These are phyloP conservation scores for Netelia fuscicornis DNA, from an alignment of 2,888 invertebrate species.

Conservation along the genomic window DNA sequence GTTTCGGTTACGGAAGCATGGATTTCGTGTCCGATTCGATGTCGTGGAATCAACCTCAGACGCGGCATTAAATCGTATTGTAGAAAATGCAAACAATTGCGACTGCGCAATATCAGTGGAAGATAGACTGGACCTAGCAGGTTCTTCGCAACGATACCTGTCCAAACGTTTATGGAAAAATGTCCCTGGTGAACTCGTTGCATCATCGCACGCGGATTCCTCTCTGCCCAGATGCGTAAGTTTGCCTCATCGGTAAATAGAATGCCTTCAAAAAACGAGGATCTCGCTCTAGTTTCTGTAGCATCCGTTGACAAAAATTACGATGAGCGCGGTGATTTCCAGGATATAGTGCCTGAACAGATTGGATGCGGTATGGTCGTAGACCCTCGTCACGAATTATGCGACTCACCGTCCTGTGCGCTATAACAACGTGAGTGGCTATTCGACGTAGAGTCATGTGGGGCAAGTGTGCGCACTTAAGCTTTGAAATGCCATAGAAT, in stretches of 20 bases:
- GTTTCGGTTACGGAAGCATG: slow-evolving; percentile 65
- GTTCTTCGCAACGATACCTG: slow-evolving; percentile 63
- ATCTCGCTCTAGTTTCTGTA: slow-evolving; percentile 41
- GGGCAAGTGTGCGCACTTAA: too few relatives aligned
- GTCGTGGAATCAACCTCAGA: slow-evolving; percentile 49
- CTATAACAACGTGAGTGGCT: too few relatives aligned
- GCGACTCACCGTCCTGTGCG: too few relatives aligned
- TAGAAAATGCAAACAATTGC: slow-evolving; percentile 67
- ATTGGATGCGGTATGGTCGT: too few relatives aligned
- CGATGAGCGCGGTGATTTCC: slow-evolving; percentile 1
- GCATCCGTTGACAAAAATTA: slow-evolving; percentile 57
- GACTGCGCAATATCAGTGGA: slow-evolving; percentile 61
- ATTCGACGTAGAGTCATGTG: too few relatives aligned
- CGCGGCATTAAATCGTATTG: slow-evolving; percentile 53
- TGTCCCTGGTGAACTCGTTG: slow-evolving; percentile 63
- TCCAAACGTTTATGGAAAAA: slow-evolving; percentile 70
- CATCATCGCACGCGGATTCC: slow-evolving; percentile 65
- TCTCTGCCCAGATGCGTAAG: slow-evolving; percentile 63
- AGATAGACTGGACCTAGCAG: slow-evolving; percentile 68
- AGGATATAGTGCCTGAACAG: too few relatives aligned
- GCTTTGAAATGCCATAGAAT: too few relatives aligned
- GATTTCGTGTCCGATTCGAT: neutral
- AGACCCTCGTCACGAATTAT: too few relatives aligned
- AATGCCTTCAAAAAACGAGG: slow-evolving; percentile 15
- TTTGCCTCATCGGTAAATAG: slow-evolving; percentile 58